Conservation (phyloP, 2,113 vertebrate genomes). For the Symphodus melops region DNA sequence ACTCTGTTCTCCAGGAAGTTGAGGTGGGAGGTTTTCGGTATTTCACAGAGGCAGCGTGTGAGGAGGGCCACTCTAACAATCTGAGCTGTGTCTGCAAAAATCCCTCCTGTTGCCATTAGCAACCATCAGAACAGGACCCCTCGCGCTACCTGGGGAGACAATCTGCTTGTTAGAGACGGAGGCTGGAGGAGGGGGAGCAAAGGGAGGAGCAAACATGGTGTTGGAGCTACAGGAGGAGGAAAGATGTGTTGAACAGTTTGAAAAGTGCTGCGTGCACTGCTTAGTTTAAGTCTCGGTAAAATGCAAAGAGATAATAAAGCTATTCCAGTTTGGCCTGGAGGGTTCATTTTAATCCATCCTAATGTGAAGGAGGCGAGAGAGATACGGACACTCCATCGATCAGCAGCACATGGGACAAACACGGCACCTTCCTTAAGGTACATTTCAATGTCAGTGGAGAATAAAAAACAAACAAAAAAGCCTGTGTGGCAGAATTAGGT, state of each 20-base stretch:
- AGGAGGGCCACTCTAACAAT: conserved; percentile 63
- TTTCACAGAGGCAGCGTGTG: conserved; percentile 30
- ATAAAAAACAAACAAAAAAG: conserved; percentile 25
- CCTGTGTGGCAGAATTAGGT: conserved; percentile 38
- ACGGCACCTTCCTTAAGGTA: neutral
- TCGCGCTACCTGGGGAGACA: conserved; percentile 57
- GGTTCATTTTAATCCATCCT: conserved; percentile 42
- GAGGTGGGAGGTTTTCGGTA: neutral
- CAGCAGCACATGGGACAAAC: conserved; percentile 5
- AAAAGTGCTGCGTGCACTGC: conserved; percentile 3
- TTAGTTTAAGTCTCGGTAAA: conserved; percentile 22
- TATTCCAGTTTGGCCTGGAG: conserved; percentile 10
- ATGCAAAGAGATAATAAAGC: conserved; percentile 36
- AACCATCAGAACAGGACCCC: conserved; percentile 65
- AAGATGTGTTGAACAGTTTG: conserved; percentile 13
- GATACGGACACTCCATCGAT: neutral
- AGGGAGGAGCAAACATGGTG: conserved; percentile 29
- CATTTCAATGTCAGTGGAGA: conserved; percentile 9
- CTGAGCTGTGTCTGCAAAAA: conserved; percentile 71
- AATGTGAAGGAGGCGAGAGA: conserved; percentile 36
- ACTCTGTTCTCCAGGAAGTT: conserved; percentile 14
- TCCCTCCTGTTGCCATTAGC: conserved; percentile 74
- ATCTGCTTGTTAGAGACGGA: conserved; percentile 71
- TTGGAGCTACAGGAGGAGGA: conserved; percentile 4
- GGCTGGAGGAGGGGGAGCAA: conserved; percentile 31